Evolutionary conservation across 2,888 invertebrate genomes (phyloP), one percentile per base, ranked within the genome.

Genomic region (Lasioglossum lativentre): DNA sequence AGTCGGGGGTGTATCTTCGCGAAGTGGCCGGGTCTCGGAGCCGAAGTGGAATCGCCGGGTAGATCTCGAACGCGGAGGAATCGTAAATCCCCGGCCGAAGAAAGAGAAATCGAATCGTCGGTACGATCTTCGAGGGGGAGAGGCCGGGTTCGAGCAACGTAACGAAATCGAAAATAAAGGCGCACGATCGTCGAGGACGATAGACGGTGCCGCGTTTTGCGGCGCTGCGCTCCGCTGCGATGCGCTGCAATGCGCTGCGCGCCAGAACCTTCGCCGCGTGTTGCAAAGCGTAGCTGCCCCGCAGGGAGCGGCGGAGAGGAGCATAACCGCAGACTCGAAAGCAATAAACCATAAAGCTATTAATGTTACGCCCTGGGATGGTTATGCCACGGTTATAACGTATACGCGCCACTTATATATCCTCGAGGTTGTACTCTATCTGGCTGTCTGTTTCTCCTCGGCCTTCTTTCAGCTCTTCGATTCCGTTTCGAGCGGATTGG

Each of bases 271-370:
- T 70, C 79, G 87, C 75, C 85, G 87, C 86, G 86, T 89, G 80
- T n/a, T 56, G n/a, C 56, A 56, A 56, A 56, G 56, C 82, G 80
- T 70, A 82, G 88, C 75, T 86, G 86, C 88, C 87, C 90, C 81
- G 85, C 89, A 87, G 91, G 88, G 92, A 91, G 89, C 86, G 82
- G 80, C 86, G 82, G 80, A 88, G 87, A 90, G 91, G 86, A 91
- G 88, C 90, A 89, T 87, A 90, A 92, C 91, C 90, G 89, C 90
- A 92, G 89, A 89, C 93, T 89, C 89, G 86, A 91, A 91, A 91
- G 93, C 92, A 90, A 93, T 93, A 93, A 93, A 93, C 92, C 92
- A 91, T 91, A 92, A 93, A 93, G 92, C 91, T 93, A 93, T 93
- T 93, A 93, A 93, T 92, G 90, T 91, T 92, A 89, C 90, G 91